Evolutionary conservation across 2,797 vertebrate genomes (phyloP).

Genomic region (Ctenopoma multispine): DNA sequence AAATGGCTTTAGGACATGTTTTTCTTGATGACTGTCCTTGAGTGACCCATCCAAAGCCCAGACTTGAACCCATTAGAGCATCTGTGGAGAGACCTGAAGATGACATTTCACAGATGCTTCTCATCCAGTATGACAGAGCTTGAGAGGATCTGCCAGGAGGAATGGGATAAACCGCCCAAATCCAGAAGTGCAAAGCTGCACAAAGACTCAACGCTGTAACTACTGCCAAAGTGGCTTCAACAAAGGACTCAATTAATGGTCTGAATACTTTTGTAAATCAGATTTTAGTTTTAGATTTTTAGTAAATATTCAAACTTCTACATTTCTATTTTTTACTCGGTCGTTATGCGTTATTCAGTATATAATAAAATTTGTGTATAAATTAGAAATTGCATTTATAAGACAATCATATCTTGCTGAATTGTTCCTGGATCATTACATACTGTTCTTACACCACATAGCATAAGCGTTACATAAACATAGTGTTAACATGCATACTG

Average conservation of each 20-base stretch:
- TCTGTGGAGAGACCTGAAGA: neutral
- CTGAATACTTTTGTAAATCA: neutral
- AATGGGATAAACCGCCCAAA: neutral
- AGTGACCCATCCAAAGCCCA: neutral
- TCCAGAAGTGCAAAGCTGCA: neutral
- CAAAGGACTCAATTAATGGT: neutral
- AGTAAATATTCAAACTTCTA: too few species aligned
- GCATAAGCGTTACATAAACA: too few species aligned
- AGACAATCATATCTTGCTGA: neutral
- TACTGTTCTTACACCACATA: neutral
- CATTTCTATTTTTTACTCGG: too few species aligned
- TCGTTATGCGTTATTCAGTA: too few species aligned
- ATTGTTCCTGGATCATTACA: slow-evolving; percentile 24
- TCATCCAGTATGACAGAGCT: neutral
- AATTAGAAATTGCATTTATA: too few species aligned
- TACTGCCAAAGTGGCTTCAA: neutral
- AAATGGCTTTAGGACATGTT: neutral
- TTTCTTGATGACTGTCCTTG: neutral
- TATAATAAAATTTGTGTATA: too few species aligned
- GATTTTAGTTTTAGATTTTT: neutral
- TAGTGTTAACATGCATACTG: too few species aligned
- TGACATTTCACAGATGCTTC: neutral
- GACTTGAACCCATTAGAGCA: neutral
- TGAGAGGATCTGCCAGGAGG: neutral
- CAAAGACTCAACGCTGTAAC: neutral